phyloP scores from a whole-genome alignment of 1,140 invertebrate genomes.

The Drosophila seguyi region DNA sequence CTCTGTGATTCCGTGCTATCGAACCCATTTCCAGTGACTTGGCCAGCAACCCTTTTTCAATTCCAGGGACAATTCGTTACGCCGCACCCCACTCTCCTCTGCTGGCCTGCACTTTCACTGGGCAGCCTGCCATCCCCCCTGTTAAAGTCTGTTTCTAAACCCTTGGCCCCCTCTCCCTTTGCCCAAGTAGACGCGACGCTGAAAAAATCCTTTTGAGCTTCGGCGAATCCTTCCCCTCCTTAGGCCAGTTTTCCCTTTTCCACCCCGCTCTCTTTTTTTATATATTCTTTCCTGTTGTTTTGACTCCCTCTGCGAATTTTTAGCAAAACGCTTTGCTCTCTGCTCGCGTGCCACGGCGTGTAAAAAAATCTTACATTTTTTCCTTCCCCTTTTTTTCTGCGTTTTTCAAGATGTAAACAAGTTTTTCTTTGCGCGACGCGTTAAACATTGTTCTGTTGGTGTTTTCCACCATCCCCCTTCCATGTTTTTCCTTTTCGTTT shows the following conservation, averaged over 20 bases:
- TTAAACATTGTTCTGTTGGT: conserved; percentile 55
- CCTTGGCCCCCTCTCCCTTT: conserved; percentile 13
- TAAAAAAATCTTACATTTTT: conserved; percentile 54
- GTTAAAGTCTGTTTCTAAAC: conserved; percentile 44
- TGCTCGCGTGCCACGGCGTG: conserved; percentile 57
- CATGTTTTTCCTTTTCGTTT: conserved; percentile 13
- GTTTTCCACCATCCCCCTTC: conserved; percentile 27
- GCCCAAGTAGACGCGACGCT: conserved; percentile 59
- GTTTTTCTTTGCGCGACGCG: conserved; percentile 76
- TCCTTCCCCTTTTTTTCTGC: conserved; percentile 56
- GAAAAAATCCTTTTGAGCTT: conserved; percentile 69
- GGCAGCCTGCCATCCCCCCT: conserved; percentile 33
- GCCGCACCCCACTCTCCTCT: conserved; percentile 3
- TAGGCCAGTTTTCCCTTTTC: conserved; percentile 25
- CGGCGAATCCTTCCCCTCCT: conserved; percentile 48
- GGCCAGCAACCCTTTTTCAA: conserved; percentile 32
- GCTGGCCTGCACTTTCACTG: conserved; percentile 70
- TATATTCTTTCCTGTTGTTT: conserved; percentile 32
- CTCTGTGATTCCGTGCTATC: too few species aligned
- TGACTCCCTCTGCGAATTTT: conserved; percentile 58
- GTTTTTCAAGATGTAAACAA: conserved; percentile 83
- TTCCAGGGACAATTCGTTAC: conserved; percentile 43
- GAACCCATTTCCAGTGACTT: conserved; percentile 34
- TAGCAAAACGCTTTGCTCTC: conserved; percentile 52
- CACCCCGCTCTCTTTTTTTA: conserved; percentile 9